A percentile compares a stretch with the other conserved stretches of the same genome.
phyloP scores from a whole-genome alignment of 2,888 invertebrate species.

The Brenthis daphne region DNA sequence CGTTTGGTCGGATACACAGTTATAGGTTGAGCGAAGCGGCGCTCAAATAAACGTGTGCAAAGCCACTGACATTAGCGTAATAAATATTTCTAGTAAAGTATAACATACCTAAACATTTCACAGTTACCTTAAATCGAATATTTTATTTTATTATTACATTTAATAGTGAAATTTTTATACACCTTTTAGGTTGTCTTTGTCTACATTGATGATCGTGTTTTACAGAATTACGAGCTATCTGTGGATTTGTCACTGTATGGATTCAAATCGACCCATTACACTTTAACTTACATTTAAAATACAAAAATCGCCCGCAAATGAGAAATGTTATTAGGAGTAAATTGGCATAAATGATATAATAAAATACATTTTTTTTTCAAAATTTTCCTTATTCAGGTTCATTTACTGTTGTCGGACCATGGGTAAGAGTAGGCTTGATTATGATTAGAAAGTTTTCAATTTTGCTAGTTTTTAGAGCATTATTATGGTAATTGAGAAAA shows the following conservation, averaged over 20 bases:
- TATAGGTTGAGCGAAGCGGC: too few species aligned
- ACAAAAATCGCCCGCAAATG: not conserved
- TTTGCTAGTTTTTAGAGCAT: conserved; percentile 26
- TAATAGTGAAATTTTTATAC: not conserved
- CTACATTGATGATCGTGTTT: conserved; percentile 28
- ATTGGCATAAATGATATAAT: conserved; percentile 23
- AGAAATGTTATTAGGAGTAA: not conserved
- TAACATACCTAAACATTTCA: too few species aligned
- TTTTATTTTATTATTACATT: too few species aligned
- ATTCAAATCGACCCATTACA: conserved; percentile 40
- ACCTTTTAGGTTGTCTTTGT: not conserved
- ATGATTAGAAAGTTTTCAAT: conserved; percentile 21
- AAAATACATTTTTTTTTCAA: conserved; percentile 18
- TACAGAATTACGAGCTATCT: conserved; percentile 41
- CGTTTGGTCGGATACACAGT: too few species aligned
- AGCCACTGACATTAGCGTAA: too few species aligned
- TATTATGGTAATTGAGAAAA: conserved; percentile 24
- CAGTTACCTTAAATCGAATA: too few species aligned
- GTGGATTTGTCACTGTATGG: conserved; percentile 39
- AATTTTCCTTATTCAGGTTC: conserved; percentile 48
- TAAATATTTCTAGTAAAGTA: too few species aligned
- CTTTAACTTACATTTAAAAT: conserved; percentile 44
- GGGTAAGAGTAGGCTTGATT: conserved; percentile 45
- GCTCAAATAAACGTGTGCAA: too few species aligned
- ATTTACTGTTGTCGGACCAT: conserved; percentile 39